phyloP scores from a whole-genome alignment of 1,140 invertebrate genomes.

The Muscidifurax raptorellus region DNA sequence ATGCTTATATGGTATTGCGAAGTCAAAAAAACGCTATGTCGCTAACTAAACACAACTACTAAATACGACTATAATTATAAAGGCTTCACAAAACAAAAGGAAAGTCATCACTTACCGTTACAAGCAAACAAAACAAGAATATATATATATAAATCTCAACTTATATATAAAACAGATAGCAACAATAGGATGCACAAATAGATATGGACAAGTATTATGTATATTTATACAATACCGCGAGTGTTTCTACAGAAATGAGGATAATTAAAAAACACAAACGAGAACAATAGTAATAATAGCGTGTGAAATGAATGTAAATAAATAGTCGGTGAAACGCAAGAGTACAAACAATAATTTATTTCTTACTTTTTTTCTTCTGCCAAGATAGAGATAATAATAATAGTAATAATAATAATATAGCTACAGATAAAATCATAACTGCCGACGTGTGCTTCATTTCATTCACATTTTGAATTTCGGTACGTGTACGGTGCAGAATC shows the following conservation, averaged over 20 bases:
- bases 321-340: slow-evolving; percentile 64
- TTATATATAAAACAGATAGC: slow-evolving; percentile 52
- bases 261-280: slow-evolving; percentile 1
- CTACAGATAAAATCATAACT: slow-evolving; percentile 74
- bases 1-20: neutral
- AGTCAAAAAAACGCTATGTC: neutral
- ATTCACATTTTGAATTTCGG: neutral
- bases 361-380: slow-evolving; percentile 66
- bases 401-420: slow-evolving; percentile 67
- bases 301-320: slow-evolving; percentile 53
- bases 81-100: slow-evolving; percentile 17
- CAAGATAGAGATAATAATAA: slow-evolving; percentile 55
- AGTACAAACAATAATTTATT: slow-evolving; percentile 77
- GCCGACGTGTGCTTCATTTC: slow-evolving; percentile 51
- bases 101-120: slow-evolving; percentile 66
- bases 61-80: neutral
- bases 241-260: neutral
- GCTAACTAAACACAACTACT: neutral
- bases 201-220: slow-evolving; percentile 21
- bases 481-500: slow-evolving; percentile 52
- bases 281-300: slow-evolving; percentile 8
- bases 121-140: slow-evolving; percentile 63
- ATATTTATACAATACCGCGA: slow-evolving; percentile 9
- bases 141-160: slow-evolving; percentile 62
- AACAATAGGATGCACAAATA: slow-evolving; percentile 36